Conservation (phyloP, 2,888 invertebrate species). For the Epinotia brunnichana region DNA sequence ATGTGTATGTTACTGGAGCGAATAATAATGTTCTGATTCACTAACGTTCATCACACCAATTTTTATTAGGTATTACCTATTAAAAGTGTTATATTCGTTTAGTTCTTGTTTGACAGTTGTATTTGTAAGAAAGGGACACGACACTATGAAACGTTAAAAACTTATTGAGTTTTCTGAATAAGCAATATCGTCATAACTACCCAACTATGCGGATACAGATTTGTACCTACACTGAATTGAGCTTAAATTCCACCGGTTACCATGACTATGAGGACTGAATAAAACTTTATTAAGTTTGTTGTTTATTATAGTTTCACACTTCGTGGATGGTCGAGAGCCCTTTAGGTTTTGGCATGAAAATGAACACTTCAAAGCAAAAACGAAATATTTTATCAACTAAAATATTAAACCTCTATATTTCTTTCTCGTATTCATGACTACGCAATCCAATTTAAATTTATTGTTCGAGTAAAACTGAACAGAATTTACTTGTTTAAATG, state of each 20-base stretch:
- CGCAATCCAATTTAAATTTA: constrained; percentile 6
- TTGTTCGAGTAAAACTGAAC: background rate
- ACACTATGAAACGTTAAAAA: too few species aligned
- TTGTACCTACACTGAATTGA: too few species aligned
- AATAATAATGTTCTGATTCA: too few species aligned
- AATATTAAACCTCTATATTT: background rate
- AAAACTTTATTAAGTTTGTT: background rate
- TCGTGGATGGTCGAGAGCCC: background rate
- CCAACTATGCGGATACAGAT: background rate
- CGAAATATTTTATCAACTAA: background rate
- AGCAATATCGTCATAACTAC: background rate
- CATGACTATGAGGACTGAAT: background rate
- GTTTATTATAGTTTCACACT: constrained; percentile 1
- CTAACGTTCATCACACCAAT: too few species aligned
- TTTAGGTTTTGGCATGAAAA: background rate
- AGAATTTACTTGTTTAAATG: background rate
- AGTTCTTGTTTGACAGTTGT: too few species aligned
- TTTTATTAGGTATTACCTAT: too few species aligned
- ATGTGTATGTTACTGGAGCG: too few species aligned
- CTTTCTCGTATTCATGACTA: background rate
- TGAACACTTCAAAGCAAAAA: background rate
- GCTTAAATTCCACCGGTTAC: background rate
- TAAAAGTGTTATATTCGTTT: too few species aligned
- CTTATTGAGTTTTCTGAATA: too few species aligned
- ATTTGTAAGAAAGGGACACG: too few species aligned